A percentile compares a stretch with the other conserved stretches of the same genome.
Conservation (phyloP, 2,797 vertebrate species). For the Hirundo rustica region DNA sequence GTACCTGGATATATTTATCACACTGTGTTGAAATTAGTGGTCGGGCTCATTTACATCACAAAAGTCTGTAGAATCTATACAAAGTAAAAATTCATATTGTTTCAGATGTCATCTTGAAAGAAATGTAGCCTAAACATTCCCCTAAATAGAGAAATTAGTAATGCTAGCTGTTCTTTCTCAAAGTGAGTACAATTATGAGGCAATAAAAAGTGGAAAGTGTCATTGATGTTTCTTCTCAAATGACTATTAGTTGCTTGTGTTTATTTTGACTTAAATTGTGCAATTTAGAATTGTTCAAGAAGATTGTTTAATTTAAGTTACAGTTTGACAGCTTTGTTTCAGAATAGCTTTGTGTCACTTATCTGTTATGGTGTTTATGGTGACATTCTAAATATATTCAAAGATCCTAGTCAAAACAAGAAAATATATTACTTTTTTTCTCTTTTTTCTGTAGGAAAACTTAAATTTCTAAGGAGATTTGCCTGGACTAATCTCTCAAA, state of each 20-base stretch:
- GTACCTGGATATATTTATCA: not conserved
- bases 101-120: not conserved
- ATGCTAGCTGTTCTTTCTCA: not conserved
- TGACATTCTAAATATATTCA: not conserved
- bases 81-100: not conserved
- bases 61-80: not conserved
- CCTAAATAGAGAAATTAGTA: not conserved
- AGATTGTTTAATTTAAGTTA: not conserved
- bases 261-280: constrained; percentile 17
- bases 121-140: not conserved
- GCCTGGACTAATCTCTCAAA: not conserved
- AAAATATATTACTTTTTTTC: not conserved
- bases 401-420: not conserved
- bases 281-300: not conserved
- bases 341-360: not conserved
- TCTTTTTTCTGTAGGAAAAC: not conserved
- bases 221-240: not conserved
- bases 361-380: not conserved
- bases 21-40: not conserved
- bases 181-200: not conserved
- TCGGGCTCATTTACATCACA: not conserved
- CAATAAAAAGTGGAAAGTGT: not conserved
- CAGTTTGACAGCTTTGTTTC: not conserved
- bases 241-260: not conserved
- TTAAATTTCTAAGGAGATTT: not conserved